Evolutionary conservation across 2,888 invertebrate genomes (phyloP), one percentile per base, ranked within the genome.

Genomic region (Stomorhina lunata): DNA sequence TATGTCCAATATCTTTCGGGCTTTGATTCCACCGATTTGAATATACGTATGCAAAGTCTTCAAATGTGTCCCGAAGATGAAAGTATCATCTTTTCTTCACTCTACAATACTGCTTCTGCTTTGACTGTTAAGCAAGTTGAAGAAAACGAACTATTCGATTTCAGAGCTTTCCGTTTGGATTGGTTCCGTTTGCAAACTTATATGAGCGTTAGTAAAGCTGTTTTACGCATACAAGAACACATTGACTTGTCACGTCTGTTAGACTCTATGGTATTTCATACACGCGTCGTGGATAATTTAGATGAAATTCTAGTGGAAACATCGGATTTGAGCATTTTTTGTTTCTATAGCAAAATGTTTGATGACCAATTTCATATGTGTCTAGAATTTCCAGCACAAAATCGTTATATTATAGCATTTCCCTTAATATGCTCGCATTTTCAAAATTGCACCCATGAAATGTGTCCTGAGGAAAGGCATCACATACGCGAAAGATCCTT

Each of bases 331-430:
- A 99, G 99, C 0, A 95, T 99, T 84, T 99, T 99, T 90, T 99
- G 99, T 90, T 99, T 99, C 90, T 99, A 98, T 91, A 98, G 95
- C 88, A 96, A 97, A 92, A 96, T 98, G 90, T 99, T 99, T 92
- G 98, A 99, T 91, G 98, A 97, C 88, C 99, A 99, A 91, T 99
- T 99, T 90, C 98, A 98, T 88, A 97, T 98, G 97, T 99, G 99
- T 91, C 92, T 99, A 85, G 99, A 99, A 91, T 98, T 99, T 90
- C 99, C 99, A 32, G 98, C 99, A 22, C 99, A 99, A 92, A 98
- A 98, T 91, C 95, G 99, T 48, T 99, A 96, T 90, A 98, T 99
- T 84, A 96, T 99, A 85, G 98, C 99, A 66, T 99, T 99, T 91
- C 99, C 99, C 7, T 93, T 99, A 75, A 97, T 99, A 86, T 99